Conservation (phyloP, 2,888 invertebrate species). For the Meteorus colon region DNA sequence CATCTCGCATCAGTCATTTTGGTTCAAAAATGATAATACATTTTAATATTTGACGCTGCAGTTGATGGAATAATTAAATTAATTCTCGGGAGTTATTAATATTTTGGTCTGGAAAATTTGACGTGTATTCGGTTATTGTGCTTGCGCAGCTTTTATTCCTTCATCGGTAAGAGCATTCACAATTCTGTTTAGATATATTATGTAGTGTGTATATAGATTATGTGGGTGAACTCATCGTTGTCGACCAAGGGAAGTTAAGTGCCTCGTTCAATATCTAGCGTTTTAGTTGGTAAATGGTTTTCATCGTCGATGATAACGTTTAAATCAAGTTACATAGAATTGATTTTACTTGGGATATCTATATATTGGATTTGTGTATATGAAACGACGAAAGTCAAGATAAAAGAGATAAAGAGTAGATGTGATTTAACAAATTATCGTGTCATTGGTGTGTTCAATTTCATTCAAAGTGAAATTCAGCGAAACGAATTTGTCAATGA, state of each 20-base stretch:
- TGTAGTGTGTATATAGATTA: background rate
- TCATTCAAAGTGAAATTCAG: too few species aligned
- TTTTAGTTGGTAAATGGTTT: constrained; percentile 59
- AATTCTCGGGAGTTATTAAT: background rate
- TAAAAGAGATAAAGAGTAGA: background rate
- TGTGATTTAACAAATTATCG: too few species aligned
- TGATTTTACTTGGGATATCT: constrained; percentile 69
- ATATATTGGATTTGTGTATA: constrained; percentile 51
- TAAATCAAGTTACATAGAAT: constrained; percentile 70
- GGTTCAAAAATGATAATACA: background rate
- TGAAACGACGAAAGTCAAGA: background rate
- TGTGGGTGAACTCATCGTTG: background rate
- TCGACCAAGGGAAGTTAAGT: background rate
- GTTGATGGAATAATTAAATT: background rate
- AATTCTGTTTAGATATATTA: background rate
- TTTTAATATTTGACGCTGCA: background rate
- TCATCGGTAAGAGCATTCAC: background rate
- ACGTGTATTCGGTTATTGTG: background rate
- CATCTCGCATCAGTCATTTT: background rate
- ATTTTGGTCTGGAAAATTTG: background rate
- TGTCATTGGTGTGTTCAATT: too few species aligned
- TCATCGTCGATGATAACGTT: constrained; percentile 66
- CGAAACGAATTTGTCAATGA: too few species aligned
- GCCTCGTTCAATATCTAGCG: constrained; percentile 36
- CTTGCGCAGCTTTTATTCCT: background rate